Percentiles rank a stretch among this genome's conserved stretches.
phyloP scores from a whole-genome alignment of 1,140 invertebrate genomes.

The Zaprionus inermis region DNA sequence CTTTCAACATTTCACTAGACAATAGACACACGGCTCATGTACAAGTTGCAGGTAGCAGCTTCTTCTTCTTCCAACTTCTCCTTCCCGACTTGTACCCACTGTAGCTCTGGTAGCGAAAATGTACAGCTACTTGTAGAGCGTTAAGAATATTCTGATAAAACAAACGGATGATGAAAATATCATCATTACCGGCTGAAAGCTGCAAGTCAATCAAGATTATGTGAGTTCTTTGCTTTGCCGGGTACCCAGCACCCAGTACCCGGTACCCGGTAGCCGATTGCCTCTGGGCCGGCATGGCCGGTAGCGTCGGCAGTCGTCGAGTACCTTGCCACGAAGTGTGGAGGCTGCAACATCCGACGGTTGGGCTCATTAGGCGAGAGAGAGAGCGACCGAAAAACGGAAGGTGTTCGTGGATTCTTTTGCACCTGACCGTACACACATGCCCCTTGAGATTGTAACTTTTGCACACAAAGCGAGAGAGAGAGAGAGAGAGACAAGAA shows the following conservation, averaged over 20 bases:
- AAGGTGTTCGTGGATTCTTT: constrained; percentile 20
- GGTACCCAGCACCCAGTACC: background rate
- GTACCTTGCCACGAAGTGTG: background rate
- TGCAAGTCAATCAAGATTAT: constrained; percentile 61
- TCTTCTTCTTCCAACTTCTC: background rate
- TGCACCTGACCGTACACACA: constrained; percentile 25
- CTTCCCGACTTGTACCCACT: constrained; percentile 15
- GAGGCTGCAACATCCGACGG: constrained; percentile 46
- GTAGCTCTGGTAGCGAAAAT: constrained; percentile 36
- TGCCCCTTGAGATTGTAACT: constrained; percentile 34
- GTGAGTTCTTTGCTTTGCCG: background rate
- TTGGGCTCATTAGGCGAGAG: constrained; percentile 49
- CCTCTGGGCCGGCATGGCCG: constrained; percentile 7
- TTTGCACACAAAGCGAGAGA: background rate
- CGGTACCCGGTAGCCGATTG: constrained; percentile 29
- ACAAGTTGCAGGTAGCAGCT: constrained; percentile 53
- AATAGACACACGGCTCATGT: constrained; percentile 47
- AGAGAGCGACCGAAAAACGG: constrained; percentile 1
- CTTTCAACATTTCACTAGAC: constrained; percentile 80
- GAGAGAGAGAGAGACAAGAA: no score
- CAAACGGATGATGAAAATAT: constrained; percentile 65
- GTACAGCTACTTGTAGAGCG: constrained; percentile 66
- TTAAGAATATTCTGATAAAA: constrained; percentile 59
- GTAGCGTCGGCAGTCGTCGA: no score
- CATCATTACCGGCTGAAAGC: constrained; percentile 48